Percentiles rank a stretch among this genome's conserved stretches.
Conservation (phyloP, 2,113 vertebrate species). For the Cyprinodon tularosa region DNA sequence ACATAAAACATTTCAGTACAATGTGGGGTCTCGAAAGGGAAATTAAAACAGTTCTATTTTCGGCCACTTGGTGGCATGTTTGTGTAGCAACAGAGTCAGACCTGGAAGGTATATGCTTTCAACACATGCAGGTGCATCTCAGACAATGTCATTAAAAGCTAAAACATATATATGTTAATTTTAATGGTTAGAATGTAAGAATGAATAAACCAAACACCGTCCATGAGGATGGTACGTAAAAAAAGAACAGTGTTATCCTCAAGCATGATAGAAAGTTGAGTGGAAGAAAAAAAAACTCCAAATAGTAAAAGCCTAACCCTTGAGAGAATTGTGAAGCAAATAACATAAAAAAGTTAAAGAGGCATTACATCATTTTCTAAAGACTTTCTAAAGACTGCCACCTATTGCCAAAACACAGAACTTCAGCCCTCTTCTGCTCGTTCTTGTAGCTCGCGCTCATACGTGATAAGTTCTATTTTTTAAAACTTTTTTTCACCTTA, state of each 20-base stretch:
- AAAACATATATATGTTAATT: background rate
- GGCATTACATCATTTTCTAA: too few species aligned
- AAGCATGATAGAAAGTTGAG: too few species aligned
- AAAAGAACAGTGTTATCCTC: background rate
- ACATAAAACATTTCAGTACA: background rate
- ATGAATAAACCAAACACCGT: background rate
- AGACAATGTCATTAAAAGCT: background rate
- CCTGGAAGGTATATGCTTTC: slow-evolving; percentile 22
- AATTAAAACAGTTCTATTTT: slow-evolving; percentile 10
- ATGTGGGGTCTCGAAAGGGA: background rate
- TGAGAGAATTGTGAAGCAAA: too few species aligned
- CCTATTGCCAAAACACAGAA: too few species aligned
- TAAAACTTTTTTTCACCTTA: too few species aligned
- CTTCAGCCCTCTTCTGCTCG: too few species aligned
- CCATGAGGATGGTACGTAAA: background rate
- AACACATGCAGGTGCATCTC: background rate
- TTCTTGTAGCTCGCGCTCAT: too few species aligned
- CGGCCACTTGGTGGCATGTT: slow-evolving; percentile 72
- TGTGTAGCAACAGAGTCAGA: slow-evolving; percentile 44
- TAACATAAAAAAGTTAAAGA: too few species aligned
- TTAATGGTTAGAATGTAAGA: background rate
- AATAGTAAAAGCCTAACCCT: too few species aligned
- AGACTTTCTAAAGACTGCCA: too few species aligned
- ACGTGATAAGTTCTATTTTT: too few species aligned
- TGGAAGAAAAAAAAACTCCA: too few species aligned